Conservation (phyloP, 1,140 invertebrate genomes). For the Colletes latitarsis region DNA sequence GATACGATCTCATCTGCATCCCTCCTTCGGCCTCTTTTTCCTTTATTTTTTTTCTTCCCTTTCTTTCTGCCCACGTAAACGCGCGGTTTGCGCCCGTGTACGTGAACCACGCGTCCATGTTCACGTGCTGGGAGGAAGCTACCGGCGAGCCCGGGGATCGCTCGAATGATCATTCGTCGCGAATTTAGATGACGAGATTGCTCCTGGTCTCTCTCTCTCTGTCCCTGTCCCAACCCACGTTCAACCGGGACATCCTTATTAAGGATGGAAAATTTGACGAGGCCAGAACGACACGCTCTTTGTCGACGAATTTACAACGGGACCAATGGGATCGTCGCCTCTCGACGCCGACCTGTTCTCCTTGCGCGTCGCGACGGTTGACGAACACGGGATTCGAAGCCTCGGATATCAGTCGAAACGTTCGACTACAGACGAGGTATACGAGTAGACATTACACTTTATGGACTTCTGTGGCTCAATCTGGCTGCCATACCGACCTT, state of each 20-base stretch:
- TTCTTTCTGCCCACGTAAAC: not conserved
- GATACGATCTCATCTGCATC: constrained; percentile 81
- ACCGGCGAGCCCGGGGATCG: not conserved
- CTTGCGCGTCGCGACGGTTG: not conserved
- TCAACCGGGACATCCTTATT: constrained; percentile 62
- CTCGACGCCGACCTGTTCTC: not conserved
- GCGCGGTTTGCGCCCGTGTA: constrained; percentile 25
- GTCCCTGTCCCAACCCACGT: not conserved
- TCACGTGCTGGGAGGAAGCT: constrained; percentile 27
- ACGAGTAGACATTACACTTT: too few relatives aligned
- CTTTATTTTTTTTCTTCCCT: constrained; percentile 17
- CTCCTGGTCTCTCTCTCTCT: not conserved
- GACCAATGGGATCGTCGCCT: not conserved
- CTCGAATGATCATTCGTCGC: constrained; percentile 49
- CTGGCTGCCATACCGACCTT: too few relatives aligned
- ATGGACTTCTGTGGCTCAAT: too few relatives aligned
- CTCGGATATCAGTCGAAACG: not conserved
- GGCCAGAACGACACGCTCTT: not conserved
- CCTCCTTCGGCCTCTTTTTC: constrained; percentile 31
- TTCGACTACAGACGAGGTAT: not conserved
- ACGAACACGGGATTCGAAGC: not conserved
- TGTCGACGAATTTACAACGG: not conserved
- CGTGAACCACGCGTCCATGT: constrained; percentile 21
- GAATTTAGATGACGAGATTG: constrained; percentile 64
- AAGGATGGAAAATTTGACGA: constrained; percentile 54